phyloP scores from a whole-genome alignment of 2,888 invertebrate species.

The Tetragnatha montana region DNA sequence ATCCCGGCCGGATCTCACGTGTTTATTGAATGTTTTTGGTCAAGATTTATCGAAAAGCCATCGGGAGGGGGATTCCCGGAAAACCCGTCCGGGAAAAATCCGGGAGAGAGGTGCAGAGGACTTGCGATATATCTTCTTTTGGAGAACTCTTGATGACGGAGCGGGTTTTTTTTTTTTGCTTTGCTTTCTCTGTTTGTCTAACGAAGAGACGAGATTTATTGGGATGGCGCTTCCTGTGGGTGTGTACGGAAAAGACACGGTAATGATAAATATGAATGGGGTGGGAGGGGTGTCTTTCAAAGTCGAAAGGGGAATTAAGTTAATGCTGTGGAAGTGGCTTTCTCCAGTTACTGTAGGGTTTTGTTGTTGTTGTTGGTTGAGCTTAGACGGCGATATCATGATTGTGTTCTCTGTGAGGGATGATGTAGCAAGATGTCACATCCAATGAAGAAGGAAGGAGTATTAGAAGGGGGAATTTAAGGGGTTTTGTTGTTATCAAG shows the following conservation, averaged over 20 bases:
- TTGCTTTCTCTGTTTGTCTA: slow-evolving; percentile 23
- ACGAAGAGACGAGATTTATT: slow-evolving; percentile 45
- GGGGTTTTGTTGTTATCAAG: too few species aligned
- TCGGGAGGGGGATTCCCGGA: slow-evolving; percentile 1
- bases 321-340: too few species aligned
- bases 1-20: neutral
- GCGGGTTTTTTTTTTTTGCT: too few species aligned
- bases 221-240: slow-evolving; percentile 42
- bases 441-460: too few species aligned
- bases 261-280: slow-evolving; percentile 8
- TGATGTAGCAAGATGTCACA: too few species aligned
- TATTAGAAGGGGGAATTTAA: too few species aligned
- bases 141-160: slow-evolving; percentile 37
- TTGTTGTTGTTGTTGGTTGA: too few species aligned
- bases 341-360: too few species aligned
- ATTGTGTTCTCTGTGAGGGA: too few species aligned
- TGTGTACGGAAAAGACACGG: slow-evolving; percentile 3
- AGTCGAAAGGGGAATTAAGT: too few species aligned
- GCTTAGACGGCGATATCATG: too few species aligned
- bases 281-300: too few species aligned
- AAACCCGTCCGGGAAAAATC: slow-evolving; percentile 9
- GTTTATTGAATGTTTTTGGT: slow-evolving; percentile 47
- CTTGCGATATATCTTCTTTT: slow-evolving; percentile 24
- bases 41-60: slow-evolving; percentile 47
- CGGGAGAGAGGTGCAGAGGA: neutral